These are phyloP conservation scores for Alosa alosa DNA, from an alignment of 2,113 vertebrate genomes.

Conservation along the genomic window DNA sequence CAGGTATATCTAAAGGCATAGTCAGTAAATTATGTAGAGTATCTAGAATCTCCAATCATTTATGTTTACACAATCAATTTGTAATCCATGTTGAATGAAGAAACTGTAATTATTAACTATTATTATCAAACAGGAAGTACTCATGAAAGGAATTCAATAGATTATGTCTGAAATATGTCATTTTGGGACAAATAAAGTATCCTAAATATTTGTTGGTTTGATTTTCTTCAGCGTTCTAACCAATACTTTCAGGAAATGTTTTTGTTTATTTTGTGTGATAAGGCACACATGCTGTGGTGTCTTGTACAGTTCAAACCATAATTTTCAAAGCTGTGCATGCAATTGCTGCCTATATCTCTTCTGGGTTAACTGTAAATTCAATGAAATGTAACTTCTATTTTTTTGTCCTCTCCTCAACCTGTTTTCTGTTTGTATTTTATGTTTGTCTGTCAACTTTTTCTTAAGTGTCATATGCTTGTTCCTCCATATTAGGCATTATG, in stretches of 20 bases:
- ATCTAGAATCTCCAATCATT: not conserved
- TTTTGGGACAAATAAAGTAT: not conserved
- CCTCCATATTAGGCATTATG: slow-evolving; percentile 66
- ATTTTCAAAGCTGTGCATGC: slow-evolving; percentile 73
- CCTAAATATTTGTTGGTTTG: not conserved
- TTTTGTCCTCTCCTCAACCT: slow-evolving; percentile 15
- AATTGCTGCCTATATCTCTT: slow-evolving; percentile 73
- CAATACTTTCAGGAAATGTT: not conserved
- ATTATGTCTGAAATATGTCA: slow-evolving; percentile 5
- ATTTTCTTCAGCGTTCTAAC: not conserved
- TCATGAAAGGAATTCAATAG: slow-evolving; percentile 4
- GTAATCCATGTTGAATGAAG: slow-evolving; percentile 6
- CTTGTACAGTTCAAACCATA: slow-evolving; percentile 57
- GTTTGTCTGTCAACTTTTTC: slow-evolving; percentile 61
- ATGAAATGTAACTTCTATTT: slow-evolving; percentile 55
- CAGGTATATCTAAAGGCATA: not conserved
- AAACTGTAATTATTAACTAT: slow-evolving; percentile 5
- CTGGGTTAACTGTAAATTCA: slow-evolving; percentile 69
- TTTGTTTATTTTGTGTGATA: slow-evolving; percentile 50
- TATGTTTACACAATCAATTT: slow-evolving; percentile 19
- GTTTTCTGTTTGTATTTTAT: slow-evolving; percentile 27
- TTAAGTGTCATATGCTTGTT: slow-evolving; percentile 66
- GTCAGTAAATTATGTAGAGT: not conserved
- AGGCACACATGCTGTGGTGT: slow-evolving; percentile 70
- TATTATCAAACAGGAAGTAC: slow-evolving; percentile 11